These are phyloP conservation scores for Bedellia somnulentella DNA, from an alignment of 2,888 invertebrate species.

Conservation along the genomic window DNA sequence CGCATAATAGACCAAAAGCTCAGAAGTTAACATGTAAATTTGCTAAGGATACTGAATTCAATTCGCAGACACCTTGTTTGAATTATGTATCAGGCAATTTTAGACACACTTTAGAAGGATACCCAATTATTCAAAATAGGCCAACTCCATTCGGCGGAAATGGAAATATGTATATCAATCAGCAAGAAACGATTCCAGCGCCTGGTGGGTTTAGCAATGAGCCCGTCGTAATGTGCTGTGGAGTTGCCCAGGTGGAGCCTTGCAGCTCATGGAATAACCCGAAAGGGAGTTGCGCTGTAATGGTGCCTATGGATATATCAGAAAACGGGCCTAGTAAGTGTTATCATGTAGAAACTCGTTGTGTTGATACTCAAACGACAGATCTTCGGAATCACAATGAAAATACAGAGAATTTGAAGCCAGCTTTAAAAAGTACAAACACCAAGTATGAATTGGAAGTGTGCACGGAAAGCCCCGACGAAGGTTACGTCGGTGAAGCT, in stretches of 20 bases:
- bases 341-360: slow-evolving; percentile 60
- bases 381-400: slow-evolving; percentile 44
- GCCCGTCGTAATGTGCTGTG: slow-evolving; percentile 46
- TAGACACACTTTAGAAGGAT: slow-evolving; percentile 79
- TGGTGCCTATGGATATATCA: slow-evolving; percentile 45
- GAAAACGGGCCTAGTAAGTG: slow-evolving; percentile 43
- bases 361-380: slow-evolving; percentile 65
- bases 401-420: slow-evolving; percentile 40
- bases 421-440: slow-evolving; percentile 43
- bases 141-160: slow-evolving; percentile 52
- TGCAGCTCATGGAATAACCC: slow-evolving; percentile 50
- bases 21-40: slow-evolving; percentile 52
- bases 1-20: slow-evolving; percentile 69
- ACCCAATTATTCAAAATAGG: slow-evolving; percentile 64
- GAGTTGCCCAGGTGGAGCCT: slow-evolving; percentile 30
- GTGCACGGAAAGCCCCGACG: slow-evolving; percentile 81
- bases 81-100: slow-evolving; percentile 45
- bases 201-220: slow-evolving; percentile 71
- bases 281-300: slow-evolving; percentile 54
- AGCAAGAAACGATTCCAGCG: slow-evolving; percentile 64
- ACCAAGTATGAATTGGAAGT: slow-evolving; percentile 53
- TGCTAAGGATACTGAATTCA: slow-evolving; percentile 52
- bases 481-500: slow-evolving; percentile 82
- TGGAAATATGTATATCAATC: slow-evolving; percentile 50
- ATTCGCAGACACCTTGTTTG: slow-evolving; percentile 30